phyloP scores from a whole-genome alignment of 1,140 invertebrate genomes.

The Leptinotarsa defecta region DNA sequence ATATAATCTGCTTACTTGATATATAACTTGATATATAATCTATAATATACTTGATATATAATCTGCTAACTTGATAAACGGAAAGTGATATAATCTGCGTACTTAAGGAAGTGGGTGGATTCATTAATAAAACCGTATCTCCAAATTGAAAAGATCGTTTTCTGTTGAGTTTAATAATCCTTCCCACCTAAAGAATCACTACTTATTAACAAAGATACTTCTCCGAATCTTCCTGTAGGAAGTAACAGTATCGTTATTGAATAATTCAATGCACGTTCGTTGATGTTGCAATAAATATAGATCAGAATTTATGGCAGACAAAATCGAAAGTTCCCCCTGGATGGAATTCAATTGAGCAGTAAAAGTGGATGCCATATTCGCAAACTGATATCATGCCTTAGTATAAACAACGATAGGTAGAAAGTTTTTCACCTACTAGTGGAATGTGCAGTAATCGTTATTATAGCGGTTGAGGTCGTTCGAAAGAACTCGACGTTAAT shows the following conservation, averaged over 20 bases:
- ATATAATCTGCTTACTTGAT: background rate
- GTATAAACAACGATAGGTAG: background rate
- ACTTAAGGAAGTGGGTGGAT: background rate
- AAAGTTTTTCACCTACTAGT: background rate
- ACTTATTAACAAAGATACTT: background rate
- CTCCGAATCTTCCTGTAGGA: background rate
- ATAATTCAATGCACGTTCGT: background rate
- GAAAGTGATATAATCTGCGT: background rate
- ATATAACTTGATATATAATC: no score
- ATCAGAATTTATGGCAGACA: background rate
- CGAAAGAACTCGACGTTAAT: background rate
- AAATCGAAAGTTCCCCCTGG: background rate
- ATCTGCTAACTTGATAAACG: no score
- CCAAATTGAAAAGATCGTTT: background rate
- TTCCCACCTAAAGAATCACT: background rate
- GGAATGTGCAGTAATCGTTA: background rate
- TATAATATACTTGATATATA: no score
- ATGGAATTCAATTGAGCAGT: background rate
- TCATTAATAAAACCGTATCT: background rate
- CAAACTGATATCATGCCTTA: background rate
- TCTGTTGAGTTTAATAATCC: background rate
- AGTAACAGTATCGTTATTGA: background rate
- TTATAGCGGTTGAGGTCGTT: background rate
- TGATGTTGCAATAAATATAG: background rate
- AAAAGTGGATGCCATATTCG: background rate